phyloP scores from a whole-genome alignment of 2,888 invertebrate genomes.

The Napeogenes inachia region DNA sequence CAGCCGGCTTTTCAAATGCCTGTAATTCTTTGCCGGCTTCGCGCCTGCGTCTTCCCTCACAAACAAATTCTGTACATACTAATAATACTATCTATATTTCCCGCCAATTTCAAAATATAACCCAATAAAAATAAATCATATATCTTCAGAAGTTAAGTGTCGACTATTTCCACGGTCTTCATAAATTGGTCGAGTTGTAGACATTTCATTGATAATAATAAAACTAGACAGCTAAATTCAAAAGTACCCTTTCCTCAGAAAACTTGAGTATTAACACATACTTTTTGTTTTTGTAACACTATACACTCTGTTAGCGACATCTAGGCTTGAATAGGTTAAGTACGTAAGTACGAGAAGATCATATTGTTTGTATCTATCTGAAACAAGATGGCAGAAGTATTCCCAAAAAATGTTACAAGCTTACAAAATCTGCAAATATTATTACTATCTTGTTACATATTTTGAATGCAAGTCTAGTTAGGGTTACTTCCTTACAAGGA shows the following conservation, averaged over 20 bases:
- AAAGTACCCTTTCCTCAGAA: neutral
- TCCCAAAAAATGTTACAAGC: neutral
- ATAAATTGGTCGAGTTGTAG: neutral
- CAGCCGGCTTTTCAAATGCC: conserved; percentile 51
- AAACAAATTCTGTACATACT: conserved; percentile 16
- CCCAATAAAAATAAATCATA: neutral
- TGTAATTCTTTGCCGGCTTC: conserved; percentile 30
- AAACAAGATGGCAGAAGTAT: conserved; percentile 5
- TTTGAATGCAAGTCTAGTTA: no score
- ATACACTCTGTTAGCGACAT: conserved; percentile 1
- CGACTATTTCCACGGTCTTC: neutral
- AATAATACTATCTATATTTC: conserved; percentile 22
- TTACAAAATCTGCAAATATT: no score
- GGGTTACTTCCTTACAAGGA: no score
- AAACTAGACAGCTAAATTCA: neutral
- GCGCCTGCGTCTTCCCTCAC: conserved; percentile 42
- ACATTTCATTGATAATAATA: neutral
- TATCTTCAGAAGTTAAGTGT: neutral
- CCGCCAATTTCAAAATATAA: conserved; percentile 24
- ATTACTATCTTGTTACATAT: no score
- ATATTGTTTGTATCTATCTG: neutral
- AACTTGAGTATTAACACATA: neutral
- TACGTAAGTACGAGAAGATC: no score
- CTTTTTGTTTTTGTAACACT: neutral
- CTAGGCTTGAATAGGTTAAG: neutral